These are phyloP conservation scores for Epinephelus coioides DNA, from an alignment of 2,797 vertebrate species.

Conservation along the genomic window DNA sequence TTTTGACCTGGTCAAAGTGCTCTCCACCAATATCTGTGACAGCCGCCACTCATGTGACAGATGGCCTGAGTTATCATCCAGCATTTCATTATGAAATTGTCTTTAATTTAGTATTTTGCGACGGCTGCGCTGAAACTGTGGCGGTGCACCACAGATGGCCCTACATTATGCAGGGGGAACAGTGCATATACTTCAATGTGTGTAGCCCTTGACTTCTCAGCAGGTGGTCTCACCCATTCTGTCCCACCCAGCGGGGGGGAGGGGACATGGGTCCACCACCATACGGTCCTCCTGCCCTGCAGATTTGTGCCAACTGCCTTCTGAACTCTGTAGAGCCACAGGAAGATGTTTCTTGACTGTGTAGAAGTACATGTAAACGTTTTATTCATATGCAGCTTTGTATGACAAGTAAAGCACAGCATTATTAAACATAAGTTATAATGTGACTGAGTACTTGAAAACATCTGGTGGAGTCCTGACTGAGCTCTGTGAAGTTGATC, in stretches of 20 bases:
- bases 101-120: not conserved
- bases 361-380: not conserved
- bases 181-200: not conserved
- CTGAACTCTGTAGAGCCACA: constrained; percentile 5
- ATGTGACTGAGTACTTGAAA: not conserved
- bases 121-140: not conserved
- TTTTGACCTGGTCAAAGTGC: not conserved
- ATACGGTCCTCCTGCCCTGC: constrained; percentile 39
- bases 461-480: not conserved
- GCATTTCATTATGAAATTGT: not conserved
- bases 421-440: not conserved
- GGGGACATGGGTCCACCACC: constrained; percentile 38
- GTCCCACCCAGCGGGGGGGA: constrained; percentile 23
- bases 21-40: not conserved
- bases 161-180: constrained; percentile 10
- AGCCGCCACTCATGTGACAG: not conserved
- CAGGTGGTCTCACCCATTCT: constrained; percentile 46
- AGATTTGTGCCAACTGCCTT: constrained; percentile 26
- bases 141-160: constrained; percentile 38
- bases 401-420: not conserved
- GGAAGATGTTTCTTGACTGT: too few species aligned
- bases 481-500: constrained; percentile 17
- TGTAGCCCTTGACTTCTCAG: constrained; percentile 25
- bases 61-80: not conserved
- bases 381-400: not conserved